Conservation (phyloP, 2,113 vertebrate genomes). For the Hipposideros armiger region DNA sequence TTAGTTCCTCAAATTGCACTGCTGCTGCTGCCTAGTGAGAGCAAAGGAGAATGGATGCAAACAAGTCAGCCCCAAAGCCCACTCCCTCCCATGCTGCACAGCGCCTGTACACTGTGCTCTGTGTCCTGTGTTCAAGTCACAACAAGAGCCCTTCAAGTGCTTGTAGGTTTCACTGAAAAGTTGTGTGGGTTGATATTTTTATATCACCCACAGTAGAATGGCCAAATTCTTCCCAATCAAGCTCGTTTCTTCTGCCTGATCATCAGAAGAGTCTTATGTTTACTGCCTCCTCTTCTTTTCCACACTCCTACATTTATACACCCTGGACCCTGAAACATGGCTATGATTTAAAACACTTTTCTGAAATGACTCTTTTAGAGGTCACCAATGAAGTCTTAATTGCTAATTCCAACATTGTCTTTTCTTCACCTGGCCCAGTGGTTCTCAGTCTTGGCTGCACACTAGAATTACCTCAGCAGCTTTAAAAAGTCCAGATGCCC, state of each 20-base stretch:
- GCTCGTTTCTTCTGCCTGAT: background rate
- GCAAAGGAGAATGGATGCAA: background rate
- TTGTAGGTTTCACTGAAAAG: background rate
- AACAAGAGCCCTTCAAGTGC: background rate
- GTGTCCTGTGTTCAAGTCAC: background rate
- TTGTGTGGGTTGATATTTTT: background rate
- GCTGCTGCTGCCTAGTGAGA: background rate
- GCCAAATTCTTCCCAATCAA: background rate
- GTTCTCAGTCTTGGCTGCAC: no score
- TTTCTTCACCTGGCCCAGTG: background rate
- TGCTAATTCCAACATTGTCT: background rate
- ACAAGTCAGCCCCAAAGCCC: background rate
- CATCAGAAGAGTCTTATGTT: background rate
- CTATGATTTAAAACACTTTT: background rate
- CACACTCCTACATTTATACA: background rate
- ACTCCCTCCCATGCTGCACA: background rate
- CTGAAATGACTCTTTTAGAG: background rate
- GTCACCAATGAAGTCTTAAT: no score
- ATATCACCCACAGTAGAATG: background rate
- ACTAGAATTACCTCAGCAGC: no score
- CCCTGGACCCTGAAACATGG: background rate
- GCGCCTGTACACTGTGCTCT: background rate
- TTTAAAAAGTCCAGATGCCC: background rate
- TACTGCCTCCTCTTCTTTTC: background rate
- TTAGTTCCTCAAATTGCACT: background rate